These are phyloP conservation scores for Pseudeuparius sepicola DNA, from an alignment of 2,888 invertebrate species.

Conservation along the genomic window DNA sequence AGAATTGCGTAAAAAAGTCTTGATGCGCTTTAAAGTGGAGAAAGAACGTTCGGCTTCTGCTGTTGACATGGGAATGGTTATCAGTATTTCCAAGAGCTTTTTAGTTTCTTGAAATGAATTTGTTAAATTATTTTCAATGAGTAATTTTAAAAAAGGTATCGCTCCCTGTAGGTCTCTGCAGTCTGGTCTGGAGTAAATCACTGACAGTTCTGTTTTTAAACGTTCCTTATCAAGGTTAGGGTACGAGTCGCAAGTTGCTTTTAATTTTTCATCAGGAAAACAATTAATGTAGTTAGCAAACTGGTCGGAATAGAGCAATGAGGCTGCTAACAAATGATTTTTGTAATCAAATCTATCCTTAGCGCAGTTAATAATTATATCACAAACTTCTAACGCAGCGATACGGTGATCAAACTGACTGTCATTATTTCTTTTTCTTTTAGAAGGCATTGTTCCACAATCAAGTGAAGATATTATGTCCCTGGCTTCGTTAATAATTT, in stretches of 20 bases:
- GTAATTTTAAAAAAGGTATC: slow-evolving; percentile 22
- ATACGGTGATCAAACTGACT: slow-evolving; percentile 10
- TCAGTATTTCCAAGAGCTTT: slow-evolving; percentile 26
- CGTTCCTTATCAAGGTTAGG: slow-evolving; percentile 23
- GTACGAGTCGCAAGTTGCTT: slow-evolving; percentile 19
- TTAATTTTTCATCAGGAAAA: slow-evolving; percentile 22
- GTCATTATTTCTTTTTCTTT: slow-evolving; percentile 8
- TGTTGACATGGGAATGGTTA: slow-evolving; percentile 27
- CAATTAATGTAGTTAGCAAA: slow-evolving; percentile 19
- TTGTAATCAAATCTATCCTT: slow-evolving; percentile 25
- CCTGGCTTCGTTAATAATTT: too few relatives aligned
- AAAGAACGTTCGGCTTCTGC: slow-evolving; percentile 25
- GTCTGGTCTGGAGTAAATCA: slow-evolving; percentile 25
- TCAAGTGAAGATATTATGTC: slow-evolving; percentile 5
- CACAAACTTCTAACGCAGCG: slow-evolving; percentile 22
- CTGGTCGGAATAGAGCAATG: slow-evolving; percentile 22
- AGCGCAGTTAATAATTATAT: slow-evolving; percentile 24
- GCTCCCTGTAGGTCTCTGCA: slow-evolving; percentile 18
- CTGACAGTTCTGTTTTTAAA: slow-evolving; percentile 24
- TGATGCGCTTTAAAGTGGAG: too few relatives aligned
- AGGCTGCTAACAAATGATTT: slow-evolving; percentile 24
- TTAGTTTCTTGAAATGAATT: slow-evolving; percentile 23
- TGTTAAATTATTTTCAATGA: slow-evolving; percentile 19
- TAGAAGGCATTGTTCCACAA: slow-evolving; percentile 6
- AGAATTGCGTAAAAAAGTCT: slow-evolving; percentile 25